phyloP scores from a whole-genome alignment of 2,888 invertebrate species.

The Tetanocera ferruginea region DNA sequence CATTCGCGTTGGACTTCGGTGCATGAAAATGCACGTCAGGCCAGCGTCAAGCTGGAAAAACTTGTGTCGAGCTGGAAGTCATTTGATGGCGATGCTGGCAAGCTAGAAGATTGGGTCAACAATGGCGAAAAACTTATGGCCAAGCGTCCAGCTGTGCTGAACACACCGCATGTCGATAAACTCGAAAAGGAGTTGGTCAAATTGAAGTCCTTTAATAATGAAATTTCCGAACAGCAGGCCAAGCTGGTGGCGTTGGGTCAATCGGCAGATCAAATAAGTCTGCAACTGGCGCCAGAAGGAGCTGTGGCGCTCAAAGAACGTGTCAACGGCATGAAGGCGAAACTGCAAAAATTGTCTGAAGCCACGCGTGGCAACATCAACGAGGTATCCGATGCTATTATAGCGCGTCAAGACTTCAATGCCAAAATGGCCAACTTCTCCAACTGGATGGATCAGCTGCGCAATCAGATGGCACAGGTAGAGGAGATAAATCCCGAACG shows the following conservation, averaged over 20 bases:
- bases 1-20: conserved; percentile 88
- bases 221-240: conserved; percentile 87
- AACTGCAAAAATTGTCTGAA: conserved; percentile 82
- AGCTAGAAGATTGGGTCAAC: conserved; percentile 83
- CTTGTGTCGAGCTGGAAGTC: conserved; percentile 85
- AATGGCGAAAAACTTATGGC: conserved; percentile 76
- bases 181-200: conserved; percentile 82
- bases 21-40: conserved; percentile 83
- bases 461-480: conserved; percentile 80
- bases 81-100: conserved; percentile 82
- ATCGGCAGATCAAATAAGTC: conserved; percentile 83
- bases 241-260: conserved; percentile 85
- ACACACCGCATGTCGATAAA: conserved; percentile 81
- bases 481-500: conserved; percentile 86
- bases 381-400: conserved; percentile 83
- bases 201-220: conserved; percentile 85
- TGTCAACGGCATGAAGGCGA: conserved; percentile 80
- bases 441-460: conserved; percentile 83
- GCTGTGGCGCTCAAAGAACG: conserved; percentile 79
- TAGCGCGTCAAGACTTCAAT: conserved; percentile 86
- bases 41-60: conserved; percentile 83
- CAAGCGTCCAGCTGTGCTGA: conserved; percentile 74
- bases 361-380: conserved; percentile 82
- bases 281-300: conserved; percentile 84
- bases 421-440: conserved; percentile 83